Conservation (phyloP, 2,888 invertebrate species). For the Orchesella flavescens region DNA sequence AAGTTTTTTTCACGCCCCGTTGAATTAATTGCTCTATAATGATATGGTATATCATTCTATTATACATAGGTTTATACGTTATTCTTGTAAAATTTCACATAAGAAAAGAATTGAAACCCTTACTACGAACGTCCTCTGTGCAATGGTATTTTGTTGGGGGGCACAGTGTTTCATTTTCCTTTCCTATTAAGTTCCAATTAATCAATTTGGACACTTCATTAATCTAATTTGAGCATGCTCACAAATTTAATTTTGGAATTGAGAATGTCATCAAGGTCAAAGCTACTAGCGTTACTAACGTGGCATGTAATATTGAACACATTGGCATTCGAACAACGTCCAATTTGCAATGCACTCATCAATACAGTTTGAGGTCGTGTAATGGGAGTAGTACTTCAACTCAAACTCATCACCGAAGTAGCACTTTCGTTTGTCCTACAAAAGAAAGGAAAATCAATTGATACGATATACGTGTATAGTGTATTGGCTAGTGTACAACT, state of each 20-base stretch:
- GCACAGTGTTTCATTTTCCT: constrained; percentile 9
- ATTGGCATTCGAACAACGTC: constrained; percentile 54
- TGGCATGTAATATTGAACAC: constrained; percentile 69
- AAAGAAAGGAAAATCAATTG: not conserved
- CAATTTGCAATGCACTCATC: constrained; percentile 67
- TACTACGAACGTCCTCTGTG: constrained; percentile 63
- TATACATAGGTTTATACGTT: too few species aligned
- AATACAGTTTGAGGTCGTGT: constrained; percentile 67
- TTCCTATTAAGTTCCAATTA: not conserved
- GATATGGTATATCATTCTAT: too few species aligned
- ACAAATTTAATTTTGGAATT: too few species aligned
- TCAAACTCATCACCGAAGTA: constrained; percentile 63
- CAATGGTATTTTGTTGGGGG: constrained; percentile 51
- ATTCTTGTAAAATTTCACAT: too few species aligned
- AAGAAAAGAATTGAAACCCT: not conserved
- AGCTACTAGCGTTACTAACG: constrained; percentile 32
- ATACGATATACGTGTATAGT: too few species aligned
- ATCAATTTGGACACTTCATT: too few species aligned
- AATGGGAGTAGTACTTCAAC: constrained; percentile 62
- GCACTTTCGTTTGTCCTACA: constrained; percentile 65
- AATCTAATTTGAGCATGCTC: too few species aligned
- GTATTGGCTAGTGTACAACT: too few species aligned
- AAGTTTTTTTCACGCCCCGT: constrained; percentile 23
- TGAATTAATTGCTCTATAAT: constrained; percentile 36
- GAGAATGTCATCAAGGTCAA: too few species aligned